A percentile compares a stretch with the other conserved stretches of the same genome.
Evolutionary conservation across 2,888 invertebrate species (phyloP).

Genomic region (Nephrotoma flavescens): DNA sequence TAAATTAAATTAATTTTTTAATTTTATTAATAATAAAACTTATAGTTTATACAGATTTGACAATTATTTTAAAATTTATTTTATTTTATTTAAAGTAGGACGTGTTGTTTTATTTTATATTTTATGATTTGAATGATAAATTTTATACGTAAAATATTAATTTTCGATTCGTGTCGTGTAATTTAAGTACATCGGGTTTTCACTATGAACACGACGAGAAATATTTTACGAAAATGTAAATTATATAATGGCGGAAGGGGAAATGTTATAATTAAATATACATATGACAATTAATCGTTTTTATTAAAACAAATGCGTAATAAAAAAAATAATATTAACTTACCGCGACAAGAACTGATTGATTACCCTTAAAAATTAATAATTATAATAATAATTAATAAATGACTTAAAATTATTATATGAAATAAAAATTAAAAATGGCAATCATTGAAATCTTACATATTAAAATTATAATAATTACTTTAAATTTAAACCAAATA

Average conservation of each 20-base stretch:
- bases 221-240: neutral
- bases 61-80: neutral
- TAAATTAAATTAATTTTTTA: neutral
- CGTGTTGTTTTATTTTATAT: neutral
- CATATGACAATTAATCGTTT: neutral
- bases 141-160: neutral
- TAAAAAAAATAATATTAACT: neutral
- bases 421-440: conserved; percentile 1
- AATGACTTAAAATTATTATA: neutral
- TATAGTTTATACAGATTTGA: neutral
- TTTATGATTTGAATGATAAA: neutral
- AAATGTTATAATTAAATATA: neutral
- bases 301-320: neutral
- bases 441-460: conserved; percentile 1
- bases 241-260: neutral
- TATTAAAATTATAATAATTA: conserved; percentile 1
- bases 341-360: neutral
- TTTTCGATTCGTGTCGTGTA: neutral
- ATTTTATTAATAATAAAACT: neutral
- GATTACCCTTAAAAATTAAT: neutral
- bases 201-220: neutral
- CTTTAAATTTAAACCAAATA: neutral
- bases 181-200: neutral
- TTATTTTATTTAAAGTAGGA: neutral
- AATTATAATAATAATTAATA: neutral